phyloP scores from a whole-genome alignment of 1,140 invertebrate species.

The Aphidius ervi region DNA sequence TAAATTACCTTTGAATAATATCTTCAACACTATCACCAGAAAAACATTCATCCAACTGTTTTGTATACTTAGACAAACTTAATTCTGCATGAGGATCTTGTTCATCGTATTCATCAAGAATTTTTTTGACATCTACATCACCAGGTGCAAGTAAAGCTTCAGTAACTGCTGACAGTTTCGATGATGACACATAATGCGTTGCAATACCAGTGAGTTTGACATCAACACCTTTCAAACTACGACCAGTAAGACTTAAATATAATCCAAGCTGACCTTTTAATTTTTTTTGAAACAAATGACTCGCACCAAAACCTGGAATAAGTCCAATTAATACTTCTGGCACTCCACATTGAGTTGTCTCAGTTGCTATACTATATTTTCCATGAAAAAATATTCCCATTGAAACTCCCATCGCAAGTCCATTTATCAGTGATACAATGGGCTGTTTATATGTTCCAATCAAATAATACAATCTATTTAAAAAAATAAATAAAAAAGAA shows the following conservation, averaged over 20 bases:
- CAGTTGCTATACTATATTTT: conserved; percentile 89
- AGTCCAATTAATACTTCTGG: conserved; percentile 95
- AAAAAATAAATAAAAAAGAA: background rate
- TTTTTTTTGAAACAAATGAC: conserved; percentile 79
- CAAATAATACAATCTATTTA: conserved; percentile 67
- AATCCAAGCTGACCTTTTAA: conserved; percentile 82
- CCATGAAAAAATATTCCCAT: conserved; percentile 81
- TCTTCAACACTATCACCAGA: conserved; percentile 71
- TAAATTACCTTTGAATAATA: conserved; percentile 57
- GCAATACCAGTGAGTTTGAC: conserved; percentile 87
- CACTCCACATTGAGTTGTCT: conserved; percentile 91
- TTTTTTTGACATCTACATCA: conserved; percentile 55
- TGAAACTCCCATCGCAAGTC: conserved; percentile 98
- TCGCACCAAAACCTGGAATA: conserved; percentile 95
- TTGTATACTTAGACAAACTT: conserved; percentile 66
- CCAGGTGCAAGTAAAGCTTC: conserved; percentile 60
- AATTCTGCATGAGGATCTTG: conserved; percentile 62
- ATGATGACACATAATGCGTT: conserved; percentile 81
- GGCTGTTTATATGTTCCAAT: conserved; percentile 89
- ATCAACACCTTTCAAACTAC: conserved; percentile 69
- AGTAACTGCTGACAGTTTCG: conserved; percentile 65
- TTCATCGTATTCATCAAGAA: conserved; percentile 58
- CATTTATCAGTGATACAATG: conserved; percentile 91
- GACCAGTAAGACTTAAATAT: conserved; percentile 90
- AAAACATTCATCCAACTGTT: conserved; percentile 82